These are phyloP conservation scores for Drosophila affinis DNA, from an alignment of 2,888 invertebrate genomes.

Conservation along the genomic window DNA sequence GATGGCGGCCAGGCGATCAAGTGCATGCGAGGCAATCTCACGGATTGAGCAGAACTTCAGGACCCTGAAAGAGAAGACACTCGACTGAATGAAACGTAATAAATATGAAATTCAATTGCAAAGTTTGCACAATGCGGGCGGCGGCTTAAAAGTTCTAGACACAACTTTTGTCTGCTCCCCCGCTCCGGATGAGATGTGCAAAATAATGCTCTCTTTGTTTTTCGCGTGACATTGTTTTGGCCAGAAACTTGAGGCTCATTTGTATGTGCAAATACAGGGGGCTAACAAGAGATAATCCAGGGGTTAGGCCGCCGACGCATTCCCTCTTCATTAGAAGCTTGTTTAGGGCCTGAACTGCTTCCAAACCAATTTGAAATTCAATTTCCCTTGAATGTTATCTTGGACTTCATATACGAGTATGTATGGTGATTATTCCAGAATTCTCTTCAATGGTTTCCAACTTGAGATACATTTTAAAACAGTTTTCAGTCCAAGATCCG, in stretches of 20 bases:
- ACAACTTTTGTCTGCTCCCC: conserved; percentile 15
- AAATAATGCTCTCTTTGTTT: conserved; percentile 42
- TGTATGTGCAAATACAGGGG: conserved; percentile 19
- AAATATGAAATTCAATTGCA: conserved; percentile 63
- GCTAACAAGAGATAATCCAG: conserved; percentile 1
- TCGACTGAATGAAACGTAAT: conserved; percentile 46
- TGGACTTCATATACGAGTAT: neutral
- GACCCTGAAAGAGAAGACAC: conserved; percentile 76
- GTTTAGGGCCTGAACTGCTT: neutral
- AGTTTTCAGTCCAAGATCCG: no score
- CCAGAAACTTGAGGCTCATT: conserved; percentile 21
- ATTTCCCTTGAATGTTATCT: no score
- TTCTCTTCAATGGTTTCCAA: neutral
- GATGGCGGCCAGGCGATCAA: conserved; percentile 80
- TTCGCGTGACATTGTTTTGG: conserved; percentile 21
- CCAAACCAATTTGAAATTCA: neutral
- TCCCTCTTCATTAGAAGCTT: conserved; percentile 14
- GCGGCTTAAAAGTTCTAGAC: conserved; percentile 30
- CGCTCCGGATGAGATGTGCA: conserved; percentile 13
- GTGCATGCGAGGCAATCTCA: conserved; percentile 80
- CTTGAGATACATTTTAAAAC: no score
- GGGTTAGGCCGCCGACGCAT: neutral
- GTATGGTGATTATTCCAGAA: neutral
- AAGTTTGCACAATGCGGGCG: conserved; percentile 37
- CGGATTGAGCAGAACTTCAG: conserved; percentile 84